Percentiles rank a stretch among this genome's conserved stretches.
These are phyloP conservation scores for Xestoiulus laeticollis DNA, from an alignment of 2,888 invertebrate species.

Conservation along the genomic window DNA sequence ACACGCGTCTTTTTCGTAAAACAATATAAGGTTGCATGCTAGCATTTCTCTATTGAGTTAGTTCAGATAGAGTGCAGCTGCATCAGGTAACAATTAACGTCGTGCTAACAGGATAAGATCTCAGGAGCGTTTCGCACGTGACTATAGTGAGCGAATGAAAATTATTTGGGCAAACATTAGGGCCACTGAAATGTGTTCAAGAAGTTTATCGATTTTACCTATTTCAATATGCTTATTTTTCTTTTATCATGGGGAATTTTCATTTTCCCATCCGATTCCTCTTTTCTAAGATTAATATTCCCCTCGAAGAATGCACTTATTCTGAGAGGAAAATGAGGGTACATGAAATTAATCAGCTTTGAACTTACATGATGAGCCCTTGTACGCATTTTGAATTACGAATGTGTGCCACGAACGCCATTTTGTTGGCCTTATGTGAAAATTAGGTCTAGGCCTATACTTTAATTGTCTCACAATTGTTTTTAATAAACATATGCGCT, in stretches of 20 bases:
- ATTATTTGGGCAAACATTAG: background rate
- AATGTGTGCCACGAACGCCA: background rate
- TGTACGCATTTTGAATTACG: background rate
- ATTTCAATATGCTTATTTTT: background rate
- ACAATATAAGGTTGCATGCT: too few relatives aligned
- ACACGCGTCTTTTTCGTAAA: too few relatives aligned
- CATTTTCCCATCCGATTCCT: background rate
- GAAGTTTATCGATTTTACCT: background rate
- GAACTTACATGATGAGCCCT: background rate
- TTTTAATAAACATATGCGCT: background rate
- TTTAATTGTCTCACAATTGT: background rate
- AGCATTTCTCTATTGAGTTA: too few relatives aligned
- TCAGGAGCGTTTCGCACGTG: background rate
- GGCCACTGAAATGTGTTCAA: background rate
- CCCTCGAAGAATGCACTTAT: background rate
- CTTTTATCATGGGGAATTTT: background rate
- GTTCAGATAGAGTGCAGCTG: too few relatives aligned
- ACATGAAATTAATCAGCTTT: background rate
- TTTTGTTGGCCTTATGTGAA: background rate
- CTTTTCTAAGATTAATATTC: background rate
- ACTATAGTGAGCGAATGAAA: background rate
- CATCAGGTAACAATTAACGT: too few relatives aligned
- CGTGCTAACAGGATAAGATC: background rate
- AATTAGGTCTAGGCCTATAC: conserved; percentile 16
- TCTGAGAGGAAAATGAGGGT: background rate